phyloP scores from a whole-genome alignment of 1,140 invertebrate species.

The Bombus pascuorum region DNA sequence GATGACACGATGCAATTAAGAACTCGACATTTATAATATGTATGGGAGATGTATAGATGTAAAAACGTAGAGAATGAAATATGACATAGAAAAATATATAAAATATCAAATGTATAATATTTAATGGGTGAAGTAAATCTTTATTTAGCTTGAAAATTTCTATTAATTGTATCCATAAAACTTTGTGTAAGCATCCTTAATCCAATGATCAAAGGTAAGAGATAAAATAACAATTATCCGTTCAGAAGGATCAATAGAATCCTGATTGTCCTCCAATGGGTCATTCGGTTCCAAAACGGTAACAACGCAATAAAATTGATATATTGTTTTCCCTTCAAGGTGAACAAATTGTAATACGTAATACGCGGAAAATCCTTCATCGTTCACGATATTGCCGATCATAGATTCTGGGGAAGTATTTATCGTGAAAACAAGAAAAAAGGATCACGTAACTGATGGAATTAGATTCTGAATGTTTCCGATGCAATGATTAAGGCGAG shows the following conservation, averaged over 20 bases:
- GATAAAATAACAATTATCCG: too few species aligned
- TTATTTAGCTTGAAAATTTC: background rate
- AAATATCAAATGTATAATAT: too few species aligned
- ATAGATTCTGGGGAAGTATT: conserved; percentile 32
- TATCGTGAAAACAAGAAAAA: conserved; percentile 21
- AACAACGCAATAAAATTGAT: conserved; percentile 39
- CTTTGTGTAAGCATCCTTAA: background rate
- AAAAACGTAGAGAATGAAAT: background rate
- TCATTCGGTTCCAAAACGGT: too few species aligned
- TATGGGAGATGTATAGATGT: background rate
- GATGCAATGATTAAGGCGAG: background rate
- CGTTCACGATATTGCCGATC: conserved; percentile 45
- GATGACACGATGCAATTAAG: conserved; percentile 3
- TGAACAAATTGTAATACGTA: conserved; percentile 43
- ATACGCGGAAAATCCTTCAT: conserved; percentile 54
- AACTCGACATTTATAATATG: background rate
- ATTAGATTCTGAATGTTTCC: background rate
- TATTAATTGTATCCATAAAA: background rate
- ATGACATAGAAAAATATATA: background rate
- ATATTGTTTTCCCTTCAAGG: conserved; percentile 31
- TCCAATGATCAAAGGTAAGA: background rate
- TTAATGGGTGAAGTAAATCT: background rate
- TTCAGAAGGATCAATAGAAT: background rate
- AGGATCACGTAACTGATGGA: background rate
- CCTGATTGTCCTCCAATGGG: background rate